Percentiles rank a stretch among this genome's conserved stretches.
Evolutionary conservation across 2,888 invertebrate species (phyloP).

Genomic region (Torymus auratus): DNA sequence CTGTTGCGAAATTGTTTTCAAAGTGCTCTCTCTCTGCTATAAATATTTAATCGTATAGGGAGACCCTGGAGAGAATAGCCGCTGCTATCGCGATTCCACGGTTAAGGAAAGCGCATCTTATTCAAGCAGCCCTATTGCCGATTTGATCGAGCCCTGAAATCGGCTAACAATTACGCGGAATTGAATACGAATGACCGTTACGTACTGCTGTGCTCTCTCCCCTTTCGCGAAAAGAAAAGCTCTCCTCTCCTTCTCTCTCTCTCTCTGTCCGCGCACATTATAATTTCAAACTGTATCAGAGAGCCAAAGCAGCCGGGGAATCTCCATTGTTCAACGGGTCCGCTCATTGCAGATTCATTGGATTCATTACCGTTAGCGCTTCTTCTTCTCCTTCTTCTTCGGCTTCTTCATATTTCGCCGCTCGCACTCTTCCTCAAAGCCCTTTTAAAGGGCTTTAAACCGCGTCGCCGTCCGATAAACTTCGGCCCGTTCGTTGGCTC

Average conservation of each 20-base stretch:
- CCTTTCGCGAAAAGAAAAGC: not conserved
- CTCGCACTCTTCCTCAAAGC: not conserved
- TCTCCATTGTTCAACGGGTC: conserved; percentile 38
- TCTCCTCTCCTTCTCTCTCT: too few species aligned
- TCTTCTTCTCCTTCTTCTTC: too few species aligned
- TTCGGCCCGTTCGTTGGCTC: conserved; percentile 4
- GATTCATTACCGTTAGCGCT: conserved; percentile 44
- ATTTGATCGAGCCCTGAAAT: conserved; percentile 14
- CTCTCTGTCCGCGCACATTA: conserved; percentile 42
- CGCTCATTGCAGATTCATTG: conserved; percentile 43
- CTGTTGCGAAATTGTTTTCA: too few species aligned
- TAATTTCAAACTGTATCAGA: conserved; percentile 51
- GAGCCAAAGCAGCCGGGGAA: conserved; percentile 35
- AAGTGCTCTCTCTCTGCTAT: too few species aligned
- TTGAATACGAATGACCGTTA: conserved; percentile 19
- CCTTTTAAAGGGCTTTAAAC: conserved; percentile 16
- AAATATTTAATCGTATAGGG: too few species aligned
- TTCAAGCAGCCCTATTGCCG: not conserved
- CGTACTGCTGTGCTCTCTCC: too few species aligned
- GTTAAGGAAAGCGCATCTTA: too few species aligned
- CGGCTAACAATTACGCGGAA: conserved; percentile 11
- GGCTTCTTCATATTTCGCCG: conserved; percentile 36
- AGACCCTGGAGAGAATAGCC: too few species aligned
- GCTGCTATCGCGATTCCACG: too few species aligned
- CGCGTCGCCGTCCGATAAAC: conserved; percentile 26